These are phyloP conservation scores for Drosophila melanogaster DNA, from an alignment of 1,140 invertebrate genomes.

Conservation along the genomic window Release_6_plus_ISO1_MT NT_037436.4:9099501-9100000, in stretches of 20 bases:
- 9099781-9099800: slow-evolving; percentile 51
- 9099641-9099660: slow-evolving; percentile 13
- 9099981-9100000: slow-evolving; percentile 17
- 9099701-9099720: slow-evolving; percentile 81
- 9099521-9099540: slow-evolving; percentile 35
- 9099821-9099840: slow-evolving; percentile 72
- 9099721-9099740: slow-evolving; percentile 80
- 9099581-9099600: slow-evolving; percentile 22
- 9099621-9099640: slow-evolving; percentile 28
- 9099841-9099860: slow-evolving; percentile 60
- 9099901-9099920: slow-evolving; percentile 36
- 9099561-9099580: slow-evolving; percentile 5
- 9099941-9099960: slow-evolving; percentile 57
- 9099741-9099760: slow-evolving; percentile 65
- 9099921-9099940: slow-evolving; percentile 71
- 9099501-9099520: slow-evolving; percentile 65
- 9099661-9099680: slow-evolving; percentile 27
- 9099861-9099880: slow-evolving; percentile 52
- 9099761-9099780: slow-evolving; percentile 58
- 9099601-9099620: slow-evolving; percentile 46
- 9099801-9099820: slow-evolving; percentile 44
- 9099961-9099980: slow-evolving; percentile 6
- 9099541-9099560: slow-evolving; percentile 14
- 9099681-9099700: slow-evolving; percentile 81
- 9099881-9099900: slow-evolving; percentile 46